A percentile compares a stretch with the other conserved stretches of the same genome.
phyloP scores from a whole-genome alignment of 2,888 invertebrate genomes.

The Microlaimidae sp. region DNA sequence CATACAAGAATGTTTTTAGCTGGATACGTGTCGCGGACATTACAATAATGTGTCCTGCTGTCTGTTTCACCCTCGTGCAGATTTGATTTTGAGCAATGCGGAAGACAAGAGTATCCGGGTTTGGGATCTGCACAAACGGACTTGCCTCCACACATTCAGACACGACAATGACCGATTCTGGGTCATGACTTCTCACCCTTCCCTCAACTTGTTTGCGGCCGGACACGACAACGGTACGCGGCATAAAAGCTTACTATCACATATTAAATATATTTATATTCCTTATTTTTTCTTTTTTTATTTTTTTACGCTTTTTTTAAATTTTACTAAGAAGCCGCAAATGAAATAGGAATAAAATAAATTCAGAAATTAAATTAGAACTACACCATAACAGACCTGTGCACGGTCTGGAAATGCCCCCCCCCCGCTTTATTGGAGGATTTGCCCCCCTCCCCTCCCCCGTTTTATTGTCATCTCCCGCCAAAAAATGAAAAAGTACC shows the following conservation, averaged over 20 bases:
- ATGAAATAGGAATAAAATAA: too few species aligned
- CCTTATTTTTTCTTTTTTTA: constrained; percentile 9
- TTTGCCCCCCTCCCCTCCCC: too few species aligned
- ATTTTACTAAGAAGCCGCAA: too few species aligned
- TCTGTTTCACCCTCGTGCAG: constrained; percentile 87
- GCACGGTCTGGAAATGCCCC: too few species aligned
- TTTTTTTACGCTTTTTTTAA: too few species aligned
- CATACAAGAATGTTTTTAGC: too few species aligned
- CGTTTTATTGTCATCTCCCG: too few species aligned
- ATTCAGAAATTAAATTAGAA: too few species aligned
- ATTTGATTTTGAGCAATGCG: constrained; percentile 84
- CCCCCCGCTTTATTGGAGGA: too few species aligned
- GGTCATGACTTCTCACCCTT: constrained; percentile 85
- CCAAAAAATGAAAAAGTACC: too few species aligned
- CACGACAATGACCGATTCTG: constrained; percentile 53
- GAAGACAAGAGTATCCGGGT: constrained; percentile 94
- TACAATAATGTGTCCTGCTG: constrained; percentile 98
- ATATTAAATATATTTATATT: constrained; percentile 25
- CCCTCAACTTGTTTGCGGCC: constrained; percentile 90
- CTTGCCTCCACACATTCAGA: constrained; percentile 73
- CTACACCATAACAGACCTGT: too few species aligned
- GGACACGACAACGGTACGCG: constrained; percentile 96
- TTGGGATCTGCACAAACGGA: constrained; percentile 93
- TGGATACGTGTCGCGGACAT: constrained; percentile 97
- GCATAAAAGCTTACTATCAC: too few species aligned